Base-by-base conservation (phyloP, 2,888 invertebrate species). In the Bombylius discolor region DNA sequence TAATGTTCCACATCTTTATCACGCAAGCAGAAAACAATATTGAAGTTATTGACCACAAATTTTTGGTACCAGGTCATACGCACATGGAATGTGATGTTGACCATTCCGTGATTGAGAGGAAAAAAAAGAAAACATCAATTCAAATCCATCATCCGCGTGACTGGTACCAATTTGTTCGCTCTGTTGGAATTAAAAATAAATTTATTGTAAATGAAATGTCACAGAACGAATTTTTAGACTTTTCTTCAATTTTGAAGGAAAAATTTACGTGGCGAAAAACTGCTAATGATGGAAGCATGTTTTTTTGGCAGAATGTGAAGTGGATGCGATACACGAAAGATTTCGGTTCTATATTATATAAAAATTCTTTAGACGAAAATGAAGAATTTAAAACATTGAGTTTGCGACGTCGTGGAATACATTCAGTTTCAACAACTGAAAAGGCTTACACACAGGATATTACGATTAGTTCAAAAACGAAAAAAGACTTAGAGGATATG, bases 11-110 rank as follows among this genome's bases (percentile, higher is more conserved):
- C 34, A 51, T 51, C 47, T 56, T 51, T n/a, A n/a, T n/a, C 34
- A 54, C 57, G 49, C 48, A 57, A 45, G 33, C 47, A 8, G 47
- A 56, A 39, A 48, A 3, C 5, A 47, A n/a, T 13, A 39, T 53
- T 46, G 36, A 56, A 52, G 39, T 11, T 23, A 56, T 53, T 53
- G 48, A 53, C 42, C 55, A 60, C 49, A 61, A 60, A 47, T 61
- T 60, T 55, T 55, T 60, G 53, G 51, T 60, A 14, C 58, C 60
- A 33, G 60, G 57, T 13, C 23, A 32, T 13, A 50, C 50, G 1
- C 36, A 50, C 36, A 53, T 49, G 56, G 52, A 52, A 52, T 56
- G 56, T n/a, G 48, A 8, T 33, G 52, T 44, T 42, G 39, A 52
- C 33, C 52, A 39, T 44, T 52, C 52, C 48, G 34, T 5, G 36